Percentiles rank a stretch among this genome's conserved stretches.
phyloP scores from a whole-genome alignment of 1,140 invertebrate genomes.

The Aphidius ervi region DNA sequence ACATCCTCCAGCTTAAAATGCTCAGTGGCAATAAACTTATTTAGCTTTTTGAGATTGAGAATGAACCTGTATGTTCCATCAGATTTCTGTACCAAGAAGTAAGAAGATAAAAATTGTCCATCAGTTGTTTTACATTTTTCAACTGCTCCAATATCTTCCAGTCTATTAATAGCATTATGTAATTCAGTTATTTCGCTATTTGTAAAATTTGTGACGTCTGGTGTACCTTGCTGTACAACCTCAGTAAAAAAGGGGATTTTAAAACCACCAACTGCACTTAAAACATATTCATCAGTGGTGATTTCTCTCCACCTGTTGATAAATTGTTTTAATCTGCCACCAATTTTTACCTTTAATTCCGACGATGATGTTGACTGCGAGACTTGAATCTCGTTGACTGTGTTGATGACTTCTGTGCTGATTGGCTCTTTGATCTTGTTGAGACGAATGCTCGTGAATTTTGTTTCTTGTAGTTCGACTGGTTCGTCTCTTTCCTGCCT shows the following conservation, averaged over 20 bases:
- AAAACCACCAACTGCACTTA: no score
- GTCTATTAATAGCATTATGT: not conserved
- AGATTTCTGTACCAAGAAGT: constrained; percentile 6
- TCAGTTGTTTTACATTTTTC: constrained; percentile 4
- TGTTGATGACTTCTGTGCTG: no score
- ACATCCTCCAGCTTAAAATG: constrained; percentile 12
- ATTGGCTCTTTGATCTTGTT: no score
- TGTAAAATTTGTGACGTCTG: no score
- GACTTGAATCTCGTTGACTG: no score
- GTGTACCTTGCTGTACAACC: no score
- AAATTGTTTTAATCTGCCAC: no score
- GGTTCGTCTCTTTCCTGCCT: not conserved
- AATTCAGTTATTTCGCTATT: not conserved
- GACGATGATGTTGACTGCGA: no score
- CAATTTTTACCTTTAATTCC: no score
- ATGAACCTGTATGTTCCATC: constrained; percentile 7
- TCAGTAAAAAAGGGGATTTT: no score
- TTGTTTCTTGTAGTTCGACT: not conserved
- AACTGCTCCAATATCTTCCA: constrained; percentile 2
- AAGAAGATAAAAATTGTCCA: constrained; percentile 2
- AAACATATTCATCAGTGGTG: no score
- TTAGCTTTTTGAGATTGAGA: constrained; percentile 3
- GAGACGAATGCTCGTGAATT: no score
- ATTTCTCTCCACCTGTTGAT: not conserved
- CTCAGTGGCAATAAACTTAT: not conserved